These are phyloP conservation scores for Rhinatrema bivittatum DNA, from an alignment of 2,797 vertebrate species.

Conservation along the genomic window DNA sequence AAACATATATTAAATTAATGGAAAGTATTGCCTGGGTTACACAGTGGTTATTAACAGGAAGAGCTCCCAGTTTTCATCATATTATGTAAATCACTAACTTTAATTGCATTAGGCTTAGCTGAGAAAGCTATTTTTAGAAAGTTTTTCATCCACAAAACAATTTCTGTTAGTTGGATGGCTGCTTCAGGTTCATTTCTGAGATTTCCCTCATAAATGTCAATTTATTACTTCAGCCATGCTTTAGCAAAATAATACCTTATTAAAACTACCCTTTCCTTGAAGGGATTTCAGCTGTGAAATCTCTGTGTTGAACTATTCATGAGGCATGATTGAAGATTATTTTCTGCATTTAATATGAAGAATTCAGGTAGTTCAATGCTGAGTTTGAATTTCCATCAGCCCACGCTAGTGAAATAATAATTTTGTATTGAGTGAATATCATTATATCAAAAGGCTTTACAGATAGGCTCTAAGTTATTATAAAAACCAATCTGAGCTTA, in stretches of 20 bases:
- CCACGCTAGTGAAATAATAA: too few relatives aligned
- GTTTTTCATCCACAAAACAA: constrained; percentile 60
- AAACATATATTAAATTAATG: constrained; percentile 54
- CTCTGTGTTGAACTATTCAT: constrained; percentile 4
- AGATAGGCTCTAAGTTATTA: too few relatives aligned
- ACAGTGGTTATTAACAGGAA: constrained; percentile 64
- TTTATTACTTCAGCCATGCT: constrained; percentile 70
- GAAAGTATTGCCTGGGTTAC: constrained; percentile 49
- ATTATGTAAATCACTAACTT: constrained; percentile 66
- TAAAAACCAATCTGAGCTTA: too few relatives aligned
- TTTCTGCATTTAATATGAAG: constrained; percentile 5
- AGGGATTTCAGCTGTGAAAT: constrained; percentile 23
- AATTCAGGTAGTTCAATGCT: background rate
- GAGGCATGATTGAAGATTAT: constrained; percentile 8
- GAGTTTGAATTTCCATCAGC: background rate
- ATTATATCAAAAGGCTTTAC: too few relatives aligned
- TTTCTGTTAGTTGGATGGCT: constrained; percentile 66
- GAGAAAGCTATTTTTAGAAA: constrained; percentile 54
- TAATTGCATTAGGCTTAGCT: constrained; percentile 62
- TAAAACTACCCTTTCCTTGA: constrained; percentile 29
- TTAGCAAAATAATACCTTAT: constrained; percentile 32
- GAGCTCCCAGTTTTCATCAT: constrained; percentile 59
- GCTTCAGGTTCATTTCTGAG: constrained; percentile 53
- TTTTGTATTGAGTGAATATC: too few relatives aligned
- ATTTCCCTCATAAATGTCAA: constrained; percentile 46